Conservation (phyloP, 1,140 invertebrate species). For the Agrypnia vestita region DNA sequence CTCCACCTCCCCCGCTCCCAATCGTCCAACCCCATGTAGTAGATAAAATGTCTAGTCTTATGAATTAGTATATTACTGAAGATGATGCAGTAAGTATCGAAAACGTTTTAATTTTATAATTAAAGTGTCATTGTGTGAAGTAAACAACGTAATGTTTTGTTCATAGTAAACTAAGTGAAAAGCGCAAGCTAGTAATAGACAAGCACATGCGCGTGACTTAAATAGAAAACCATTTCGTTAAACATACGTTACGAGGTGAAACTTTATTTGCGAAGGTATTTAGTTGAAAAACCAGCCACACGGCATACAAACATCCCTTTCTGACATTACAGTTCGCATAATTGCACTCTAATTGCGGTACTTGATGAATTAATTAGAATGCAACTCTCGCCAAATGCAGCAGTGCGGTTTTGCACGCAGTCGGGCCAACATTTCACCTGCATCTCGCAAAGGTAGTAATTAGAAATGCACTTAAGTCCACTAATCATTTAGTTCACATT, state of each 20-base stretch:
- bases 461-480: conserved; percentile 20
- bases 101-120: too few relatives aligned
- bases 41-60: too few relatives aligned
- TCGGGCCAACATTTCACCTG: conserved; percentile 1
- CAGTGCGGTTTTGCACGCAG: background rate
- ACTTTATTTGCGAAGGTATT: background rate
- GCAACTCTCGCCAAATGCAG: conserved; percentile 15
- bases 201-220: too few relatives aligned
- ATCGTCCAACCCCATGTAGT: too few relatives aligned
- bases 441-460: conserved; percentile 4
- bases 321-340: conserved; percentile 13
- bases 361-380: conserved; percentile 39
- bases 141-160: too few relatives aligned
- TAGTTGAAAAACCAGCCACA: background rate
- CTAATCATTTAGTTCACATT: background rate
- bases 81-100: too few relatives aligned
- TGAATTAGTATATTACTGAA: too few relatives aligned
- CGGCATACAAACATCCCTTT: background rate
- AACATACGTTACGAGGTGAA: background rate
- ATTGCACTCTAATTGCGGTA: conserved; percentile 46
- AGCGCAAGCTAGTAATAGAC: too few relatives aligned
- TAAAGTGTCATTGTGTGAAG: too few relatives aligned
- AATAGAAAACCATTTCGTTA: too few relatives aligned
- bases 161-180: too few relatives aligned
- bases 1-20: too few relatives aligned